Base-by-base conservation (phyloP, 2,113 vertebrate species). In the Gnathonemus echidnorhynchus region DNA sequence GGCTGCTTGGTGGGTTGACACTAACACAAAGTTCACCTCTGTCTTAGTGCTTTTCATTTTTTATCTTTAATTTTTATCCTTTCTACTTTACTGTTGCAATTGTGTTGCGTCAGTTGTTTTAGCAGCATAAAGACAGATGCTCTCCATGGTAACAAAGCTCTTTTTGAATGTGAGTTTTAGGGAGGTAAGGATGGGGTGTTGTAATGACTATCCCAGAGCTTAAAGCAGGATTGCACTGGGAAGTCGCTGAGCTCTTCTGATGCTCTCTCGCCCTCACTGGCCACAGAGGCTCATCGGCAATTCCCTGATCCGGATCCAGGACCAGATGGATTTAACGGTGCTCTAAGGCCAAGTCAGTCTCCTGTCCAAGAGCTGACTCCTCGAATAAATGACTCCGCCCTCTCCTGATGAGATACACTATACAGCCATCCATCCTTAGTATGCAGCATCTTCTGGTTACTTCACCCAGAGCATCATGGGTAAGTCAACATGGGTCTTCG, bases 161-260 rank as follows among this genome's bases (percentile, higher is more conserved):
- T 15, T 74, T 39, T 80, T 80, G 31, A 77, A 77, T 77, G 27
- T 39, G 31, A 80, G 13, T 80, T 39, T 80, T 42, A 17, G 74
- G 74, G 74, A 19, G 35, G 74, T 17, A 31, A 5, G 62, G 9
- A 70, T 70, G 62, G 62, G 35, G 74, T 80, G 46, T 50, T 50
- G 11, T 86, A 86, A 86, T 86, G 84, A 86, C 84, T 86, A 48
- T 86, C 84, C 84, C 84, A 86, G 84, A 86, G 48, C 21, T 86
- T 80, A 80, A 80, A 80, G 74, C 35, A 39, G 31, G 62, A 70
- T 31, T 31, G n/a, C 62, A 70, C n/a, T 31, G 62, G 62, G 62
- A 70, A 70, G 17, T 19, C 35, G 19, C 74, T 80, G 74, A 39
- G 35, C 74, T 80, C 35, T 42, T 80, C 74, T 42, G 35, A 80